Conservation (phyloP, 2,888 invertebrate species). For the Caenorhabditis doughertyi region DNA sequence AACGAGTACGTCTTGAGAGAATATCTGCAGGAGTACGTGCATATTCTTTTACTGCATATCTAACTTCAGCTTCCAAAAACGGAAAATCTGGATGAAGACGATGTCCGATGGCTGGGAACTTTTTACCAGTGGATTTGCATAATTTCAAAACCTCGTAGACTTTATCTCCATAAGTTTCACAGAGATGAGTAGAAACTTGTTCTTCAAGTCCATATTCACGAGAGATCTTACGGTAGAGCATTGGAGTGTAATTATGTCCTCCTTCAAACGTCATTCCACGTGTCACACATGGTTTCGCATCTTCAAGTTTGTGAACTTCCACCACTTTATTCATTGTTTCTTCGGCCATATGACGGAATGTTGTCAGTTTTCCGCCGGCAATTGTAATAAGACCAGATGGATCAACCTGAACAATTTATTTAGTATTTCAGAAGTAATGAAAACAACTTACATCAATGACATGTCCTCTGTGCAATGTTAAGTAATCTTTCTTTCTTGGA, state of each 20-base stretch:
- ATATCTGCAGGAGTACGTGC: slow-evolving; percentile 43
- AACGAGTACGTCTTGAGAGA: slow-evolving; percentile 41
- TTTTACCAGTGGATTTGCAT: slow-evolving; percentile 46
- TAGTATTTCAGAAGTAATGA: background rate
- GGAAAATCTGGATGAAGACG: slow-evolving; percentile 55
- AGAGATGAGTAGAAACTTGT: slow-evolving; percentile 43
- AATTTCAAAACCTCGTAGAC: slow-evolving; percentile 44
- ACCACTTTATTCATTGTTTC: slow-evolving; percentile 46
- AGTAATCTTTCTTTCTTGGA: slow-evolving; percentile 42
- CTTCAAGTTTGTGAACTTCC: slow-evolving; percentile 4
- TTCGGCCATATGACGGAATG: slow-evolving; percentile 52
- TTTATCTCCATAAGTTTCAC: slow-evolving; percentile 46
- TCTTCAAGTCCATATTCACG: slow-evolving; percentile 52
- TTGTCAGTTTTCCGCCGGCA: slow-evolving; percentile 57
- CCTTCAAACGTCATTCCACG: slow-evolving; percentile 49
- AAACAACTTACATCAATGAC: slow-evolving; percentile 21
- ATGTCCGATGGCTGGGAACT: slow-evolving; percentile 40
- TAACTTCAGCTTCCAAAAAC: slow-evolving; percentile 47
- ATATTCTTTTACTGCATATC: slow-evolving; percentile 52
- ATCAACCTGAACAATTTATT: slow-evolving; percentile 9
- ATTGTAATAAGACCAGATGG: slow-evolving; percentile 47
- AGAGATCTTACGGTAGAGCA: slow-evolving; percentile 41
- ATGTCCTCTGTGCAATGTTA: slow-evolving; percentile 38
- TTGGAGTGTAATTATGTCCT: slow-evolving; percentile 40
- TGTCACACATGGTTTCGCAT: slow-evolving; percentile 33